These are phyloP conservation scores for Tinea semifulvella DNA, from an alignment of 2,888 invertebrate species.

Conservation along the genomic window DNA sequence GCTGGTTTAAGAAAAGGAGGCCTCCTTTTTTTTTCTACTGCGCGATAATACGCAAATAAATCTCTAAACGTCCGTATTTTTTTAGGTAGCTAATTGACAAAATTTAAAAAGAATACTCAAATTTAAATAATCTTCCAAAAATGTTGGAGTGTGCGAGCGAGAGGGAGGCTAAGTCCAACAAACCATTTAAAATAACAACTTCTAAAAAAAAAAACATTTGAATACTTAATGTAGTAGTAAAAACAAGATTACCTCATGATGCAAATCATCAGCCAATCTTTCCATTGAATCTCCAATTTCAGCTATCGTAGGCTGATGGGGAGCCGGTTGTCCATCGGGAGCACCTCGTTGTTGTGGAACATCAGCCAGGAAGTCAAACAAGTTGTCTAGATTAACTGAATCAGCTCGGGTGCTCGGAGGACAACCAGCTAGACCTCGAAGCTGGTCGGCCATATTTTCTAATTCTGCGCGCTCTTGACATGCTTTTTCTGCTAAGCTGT, in stretches of 20 bases:
- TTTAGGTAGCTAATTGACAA: no score
- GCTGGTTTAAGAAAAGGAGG: no score
- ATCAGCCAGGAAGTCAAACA: constrained; percentile 90
- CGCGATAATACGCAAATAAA: no score
- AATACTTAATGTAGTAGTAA: no score
- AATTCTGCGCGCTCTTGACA: constrained; percentile 67
- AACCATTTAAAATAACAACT: no score
- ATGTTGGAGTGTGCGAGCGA: no score
- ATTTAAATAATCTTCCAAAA: no score
- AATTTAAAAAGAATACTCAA: no score
- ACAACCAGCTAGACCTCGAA: constrained; percentile 41
- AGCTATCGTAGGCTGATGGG: constrained; percentile 74
- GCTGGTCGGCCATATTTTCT: constrained; percentile 53
- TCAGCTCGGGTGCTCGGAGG: constrained; percentile 63
- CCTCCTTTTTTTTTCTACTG: no score
- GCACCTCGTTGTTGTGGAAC: constrained; percentile 63
- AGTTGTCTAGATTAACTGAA: constrained; percentile 86
- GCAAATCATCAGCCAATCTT: constrained; percentile 81
- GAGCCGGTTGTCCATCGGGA: constrained; percentile 58
- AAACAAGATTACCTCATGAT: constrained; percentile 70
- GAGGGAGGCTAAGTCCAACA: no score
- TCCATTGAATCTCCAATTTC: constrained; percentile 89
- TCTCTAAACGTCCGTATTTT: no score
- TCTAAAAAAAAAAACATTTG: no score
- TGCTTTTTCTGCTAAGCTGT: constrained; percentile 73